phyloP scores from a whole-genome alignment of 2,113 vertebrate genomes.

The Leucosticte australis region DNA sequence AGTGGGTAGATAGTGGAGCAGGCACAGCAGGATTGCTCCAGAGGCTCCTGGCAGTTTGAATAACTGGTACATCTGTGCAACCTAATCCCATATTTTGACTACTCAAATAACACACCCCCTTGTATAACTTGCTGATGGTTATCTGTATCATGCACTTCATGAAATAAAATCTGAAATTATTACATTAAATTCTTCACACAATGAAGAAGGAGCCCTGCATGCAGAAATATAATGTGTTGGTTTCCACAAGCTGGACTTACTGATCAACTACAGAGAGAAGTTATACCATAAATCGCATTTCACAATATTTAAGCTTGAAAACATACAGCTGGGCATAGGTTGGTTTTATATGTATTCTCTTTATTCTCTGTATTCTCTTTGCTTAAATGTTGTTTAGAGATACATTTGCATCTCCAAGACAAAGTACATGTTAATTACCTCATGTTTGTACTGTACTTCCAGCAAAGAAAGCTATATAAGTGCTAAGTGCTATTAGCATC shows the following conservation, averaged over 20 bases:
- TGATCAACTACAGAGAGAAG: background rate
- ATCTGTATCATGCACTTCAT: background rate
- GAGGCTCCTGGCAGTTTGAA: background rate
- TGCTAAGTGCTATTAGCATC: conserved; percentile 49
- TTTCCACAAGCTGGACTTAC: background rate
- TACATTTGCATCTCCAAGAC: background rate
- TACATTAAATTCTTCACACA: background rate
- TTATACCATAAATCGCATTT: background rate
- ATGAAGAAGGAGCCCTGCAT: background rate
- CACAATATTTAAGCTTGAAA: background rate
- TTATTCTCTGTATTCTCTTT: background rate
- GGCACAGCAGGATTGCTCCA: background rate
- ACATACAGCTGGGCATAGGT: background rate
- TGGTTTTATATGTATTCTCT: background rate
- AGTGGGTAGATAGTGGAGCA: background rate
- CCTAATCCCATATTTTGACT: background rate
- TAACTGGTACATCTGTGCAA: background rate
- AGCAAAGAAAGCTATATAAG: background rate
- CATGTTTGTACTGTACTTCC: background rate
- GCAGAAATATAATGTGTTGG: background rate
- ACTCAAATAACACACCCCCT: background rate
- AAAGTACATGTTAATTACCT: conserved; percentile 40
- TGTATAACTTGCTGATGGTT: background rate
- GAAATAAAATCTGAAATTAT: background rate
- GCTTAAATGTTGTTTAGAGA: conserved; percentile 26